These are phyloP conservation scores for Oreortyx pictus DNA, from an alignment of 2,797 vertebrate genomes.

Conservation along the genomic window DNA sequence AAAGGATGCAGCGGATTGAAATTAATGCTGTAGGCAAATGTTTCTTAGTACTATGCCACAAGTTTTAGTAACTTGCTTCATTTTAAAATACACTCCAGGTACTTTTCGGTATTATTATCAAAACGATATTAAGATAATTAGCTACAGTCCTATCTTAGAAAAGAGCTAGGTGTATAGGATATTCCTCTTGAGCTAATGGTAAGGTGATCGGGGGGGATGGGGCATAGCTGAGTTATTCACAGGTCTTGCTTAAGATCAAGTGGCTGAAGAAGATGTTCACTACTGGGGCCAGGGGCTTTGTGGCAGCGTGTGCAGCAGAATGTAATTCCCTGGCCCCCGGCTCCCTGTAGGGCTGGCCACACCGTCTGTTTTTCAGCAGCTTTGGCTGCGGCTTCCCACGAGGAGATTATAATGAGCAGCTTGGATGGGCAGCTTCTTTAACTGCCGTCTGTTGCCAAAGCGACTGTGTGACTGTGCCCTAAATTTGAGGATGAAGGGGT, in stretches of 20 bases:
- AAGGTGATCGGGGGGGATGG: neutral
- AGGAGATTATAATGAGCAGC: constrained; percentile 13
- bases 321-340: neutral
- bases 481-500: neutral
- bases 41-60: neutral
- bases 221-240: neutral
- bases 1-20: neutral
- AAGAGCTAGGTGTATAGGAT: neutral
- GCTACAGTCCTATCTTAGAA: neutral
- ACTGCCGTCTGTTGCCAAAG: neutral
- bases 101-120: neutral
- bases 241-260: neutral
- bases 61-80: neutral
- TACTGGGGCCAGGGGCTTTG: neutral
- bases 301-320: neutral
- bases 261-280: neutral
- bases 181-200: neutral
- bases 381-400: constrained; percentile 20
- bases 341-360: neutral
- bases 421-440: constrained; percentile 13
- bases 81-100: neutral
- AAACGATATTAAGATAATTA: neutral
- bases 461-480: neutral
- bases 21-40: neutral
- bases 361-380: neutral